Base-by-base conservation (phyloP, 2,888 invertebrate species). In the Apoda limacodes region DNA sequence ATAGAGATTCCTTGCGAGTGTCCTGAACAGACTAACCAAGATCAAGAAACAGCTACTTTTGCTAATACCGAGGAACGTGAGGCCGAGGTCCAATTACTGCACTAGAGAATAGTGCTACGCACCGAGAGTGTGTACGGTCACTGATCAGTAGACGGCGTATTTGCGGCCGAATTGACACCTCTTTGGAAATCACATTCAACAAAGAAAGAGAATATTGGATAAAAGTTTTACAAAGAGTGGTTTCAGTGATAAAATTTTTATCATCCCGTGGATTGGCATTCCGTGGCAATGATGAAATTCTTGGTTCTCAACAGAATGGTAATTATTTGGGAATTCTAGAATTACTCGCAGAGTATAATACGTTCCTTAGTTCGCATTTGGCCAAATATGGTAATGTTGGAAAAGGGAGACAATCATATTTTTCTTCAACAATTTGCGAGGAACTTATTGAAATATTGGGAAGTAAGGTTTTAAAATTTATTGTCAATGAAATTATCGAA, bases 301-400 rank as follows among this genome's bases (percentile, higher is more conserved):
- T 32, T 21, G 30, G 37, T 24, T 30, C 32, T 10, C 27, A 15
- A 11, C 27, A 28, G 25, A 37, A 31, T 34, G 17, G 31, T 28
- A 30, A 34, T 28, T 37, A 37, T 28, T 31, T 37, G 25, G 31
- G 24, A 10, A 30, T 30, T 34, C 14, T 31, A 27, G 36, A 36
- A 22, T 25, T 32, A 29, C 10, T 36, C 11, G 32, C 32, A 11
- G 33, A 33, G 28, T 27, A 27, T 22, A 30, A 37, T 26, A 36
- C n/a, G n/a, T n/a, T n/a, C n/a, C n/a, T n/a, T n/a, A n/a, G n/a
- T n/a, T n/a, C n/a, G n/a, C n/a, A n/a, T 28, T 23, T 36, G 7
- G 31, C 27, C 9, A 24, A 25, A 23, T 31, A 25, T 24, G 34
- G 28, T 19, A 30, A 22, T 28, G 13, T 10, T 5, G 37, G 34